Conservation (phyloP, 2,888 invertebrate species). For the Strigamia crassipes region DNA sequence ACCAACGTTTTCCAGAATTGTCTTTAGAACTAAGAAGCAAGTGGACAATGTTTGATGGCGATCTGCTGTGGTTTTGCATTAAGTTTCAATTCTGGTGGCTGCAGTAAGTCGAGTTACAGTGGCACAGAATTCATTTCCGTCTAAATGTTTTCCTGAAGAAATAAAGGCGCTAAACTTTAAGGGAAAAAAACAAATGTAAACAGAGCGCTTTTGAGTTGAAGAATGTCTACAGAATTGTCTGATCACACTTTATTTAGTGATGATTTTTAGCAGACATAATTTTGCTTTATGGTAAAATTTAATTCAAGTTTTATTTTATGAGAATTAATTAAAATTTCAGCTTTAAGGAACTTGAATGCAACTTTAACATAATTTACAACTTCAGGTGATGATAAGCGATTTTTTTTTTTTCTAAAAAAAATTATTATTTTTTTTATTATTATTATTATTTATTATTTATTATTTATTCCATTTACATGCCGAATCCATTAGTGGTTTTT, state of each 20-base stretch:
- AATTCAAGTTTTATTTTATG: neutral
- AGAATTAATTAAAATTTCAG: constrained; percentile 16
- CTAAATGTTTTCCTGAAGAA: neutral
- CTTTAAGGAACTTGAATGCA: constrained; percentile 10
- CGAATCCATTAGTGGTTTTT: constrained; percentile 1
- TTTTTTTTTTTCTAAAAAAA: neutral
- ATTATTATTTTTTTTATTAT: neutral
- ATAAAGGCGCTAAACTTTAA: neutral
- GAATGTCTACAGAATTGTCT: too few relatives aligned
- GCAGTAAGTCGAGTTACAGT: too few relatives aligned
- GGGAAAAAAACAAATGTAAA: too few relatives aligned
- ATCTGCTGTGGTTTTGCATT: too few relatives aligned
- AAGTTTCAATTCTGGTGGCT: too few relatives aligned
- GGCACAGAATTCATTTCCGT: neutral
- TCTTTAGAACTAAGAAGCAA: too few relatives aligned
- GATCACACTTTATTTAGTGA: too few relatives aligned
- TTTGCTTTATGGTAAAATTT: too few relatives aligned
- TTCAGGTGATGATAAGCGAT: constrained; percentile 6
- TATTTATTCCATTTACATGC: constrained; percentile 19
- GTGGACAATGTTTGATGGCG: too few relatives aligned
- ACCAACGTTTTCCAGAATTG: too few relatives aligned
- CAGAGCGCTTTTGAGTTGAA: neutral
- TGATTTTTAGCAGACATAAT: too few relatives aligned
- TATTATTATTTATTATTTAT: neutral
- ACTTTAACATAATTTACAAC: constrained; percentile 12